Base-by-base conservation (phyloP, 2,113 vertebrate species). In the Mustela nigripes region DNA sequence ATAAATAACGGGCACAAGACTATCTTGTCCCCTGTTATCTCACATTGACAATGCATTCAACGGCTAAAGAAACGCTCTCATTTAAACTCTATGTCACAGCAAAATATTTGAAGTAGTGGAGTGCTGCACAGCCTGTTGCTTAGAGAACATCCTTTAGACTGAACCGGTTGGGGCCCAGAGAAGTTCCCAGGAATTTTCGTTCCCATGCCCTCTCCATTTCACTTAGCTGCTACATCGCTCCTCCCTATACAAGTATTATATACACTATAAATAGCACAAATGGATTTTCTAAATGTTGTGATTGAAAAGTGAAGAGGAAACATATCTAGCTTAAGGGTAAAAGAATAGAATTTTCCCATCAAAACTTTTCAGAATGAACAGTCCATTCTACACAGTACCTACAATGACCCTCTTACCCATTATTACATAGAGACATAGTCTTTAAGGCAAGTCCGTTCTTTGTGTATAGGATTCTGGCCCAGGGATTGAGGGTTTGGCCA, bases 81-180 rank as follows among this genome's bases (percentile, higher is more conserved):
- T 50, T 91, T 92, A 90, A 91, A 81, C 2, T 63, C 26, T 65
- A 31, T 93, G 78, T 93, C 76, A 82, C 89, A 88, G 58, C 48
- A 85, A 95, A 96, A 48, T 76, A 53, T 73, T 56, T 95, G 39
- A 95, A 87, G 80, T 67, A 90, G n/a, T 63, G 9, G 39, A 79
- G 60, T 71, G 15, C 16, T 16, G n/a, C 31, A 36, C 78, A 71
- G 26, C 12, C 14, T 48, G 16, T 42, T 85, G 22, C n/a, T 92
- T 89, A 36, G 65, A 89, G 56, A 96, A 86, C 62, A n/a, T 85
- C 65, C 69, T 74, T 82, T 94, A 93, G n/a, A 67, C 26, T 67
- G 74, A 83, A 63, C 5, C 11, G 56, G 5, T 33, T n/a, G 28
- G 45, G 22, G 3, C 48, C 65, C 71, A 78, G 36, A 84, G 71